Conservation (phyloP, 2,888 invertebrate species). For the Chirona hameri region DNA sequence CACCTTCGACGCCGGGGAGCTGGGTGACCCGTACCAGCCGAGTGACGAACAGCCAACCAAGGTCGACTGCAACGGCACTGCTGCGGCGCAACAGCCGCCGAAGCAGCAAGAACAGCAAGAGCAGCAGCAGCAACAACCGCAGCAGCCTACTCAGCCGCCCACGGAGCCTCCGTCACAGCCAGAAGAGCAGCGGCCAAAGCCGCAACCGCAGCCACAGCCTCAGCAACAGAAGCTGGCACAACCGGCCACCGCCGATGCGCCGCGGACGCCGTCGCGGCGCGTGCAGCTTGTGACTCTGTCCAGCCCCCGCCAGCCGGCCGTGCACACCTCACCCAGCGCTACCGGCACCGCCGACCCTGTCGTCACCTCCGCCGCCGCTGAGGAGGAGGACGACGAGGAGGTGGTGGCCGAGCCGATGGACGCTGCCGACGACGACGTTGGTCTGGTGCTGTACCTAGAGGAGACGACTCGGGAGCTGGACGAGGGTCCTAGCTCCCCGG, state of each 20-base stretch:
- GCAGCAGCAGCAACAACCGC: neutral
- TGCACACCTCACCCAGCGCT: neutral
- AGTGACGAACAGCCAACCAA: neutral
- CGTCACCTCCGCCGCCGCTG: neutral
- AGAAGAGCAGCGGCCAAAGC: neutral
- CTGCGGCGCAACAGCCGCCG: too few relatives aligned
- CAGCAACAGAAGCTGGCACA: neutral
- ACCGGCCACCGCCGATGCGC: neutral
- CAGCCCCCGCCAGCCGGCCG: slow-evolving; percentile 1
- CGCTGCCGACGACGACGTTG: neutral
- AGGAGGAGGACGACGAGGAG: neutral
- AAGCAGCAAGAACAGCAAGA: too few relatives aligned
- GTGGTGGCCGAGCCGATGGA: neutral
- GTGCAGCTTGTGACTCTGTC: neutral
- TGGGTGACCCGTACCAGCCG: slow-evolving; percentile 58
- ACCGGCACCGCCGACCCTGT: neutral
- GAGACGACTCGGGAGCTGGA: slow-evolving; percentile 24
- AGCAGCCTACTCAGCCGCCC: neutral
- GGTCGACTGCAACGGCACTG: too few relatives aligned
- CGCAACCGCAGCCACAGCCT: neutral
- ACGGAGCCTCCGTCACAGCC: neutral
- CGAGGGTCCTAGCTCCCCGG: neutral
- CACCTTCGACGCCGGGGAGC: slow-evolving; percentile 67
- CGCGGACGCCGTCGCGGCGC: neutral
- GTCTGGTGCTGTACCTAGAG: slow-evolving; percentile 13